Conservation (phyloP, 2,888 invertebrate species). For the Cryptocephalus moraei region DNA sequence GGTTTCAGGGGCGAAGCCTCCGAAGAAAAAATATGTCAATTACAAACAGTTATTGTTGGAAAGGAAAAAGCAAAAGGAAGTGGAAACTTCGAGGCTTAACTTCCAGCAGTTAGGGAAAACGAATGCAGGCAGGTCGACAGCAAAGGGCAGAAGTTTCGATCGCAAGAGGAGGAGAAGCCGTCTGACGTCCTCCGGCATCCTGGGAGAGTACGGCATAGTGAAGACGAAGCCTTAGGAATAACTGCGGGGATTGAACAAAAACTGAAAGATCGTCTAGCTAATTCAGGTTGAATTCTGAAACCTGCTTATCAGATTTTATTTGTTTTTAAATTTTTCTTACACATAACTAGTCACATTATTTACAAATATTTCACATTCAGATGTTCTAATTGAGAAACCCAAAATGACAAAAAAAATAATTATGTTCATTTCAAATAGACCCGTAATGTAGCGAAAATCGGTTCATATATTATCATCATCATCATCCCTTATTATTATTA, state of each 20-base stretch:
- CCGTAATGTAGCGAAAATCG: slow-evolving; percentile 21
- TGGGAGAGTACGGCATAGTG: no score
- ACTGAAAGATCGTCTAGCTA: background rate
- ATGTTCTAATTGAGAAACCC: slow-evolving; percentile 28
- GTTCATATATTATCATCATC: no score
- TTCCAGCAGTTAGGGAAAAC: slow-evolving; percentile 49
- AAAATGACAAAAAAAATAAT: slow-evolving; percentile 12
- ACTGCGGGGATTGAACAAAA: no score
- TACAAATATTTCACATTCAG: slow-evolving; percentile 39
- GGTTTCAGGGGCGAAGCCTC: slow-evolving; percentile 63
- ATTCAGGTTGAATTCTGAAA: slow-evolving; percentile 23
- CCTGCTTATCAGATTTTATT: slow-evolving; percentile 36
- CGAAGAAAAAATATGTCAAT: slow-evolving; percentile 56
- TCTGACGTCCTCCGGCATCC: no score
- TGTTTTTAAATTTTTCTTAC: slow-evolving; percentile 32
- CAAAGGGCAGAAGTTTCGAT: slow-evolving; percentile 44
- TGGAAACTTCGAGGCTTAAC: slow-evolving; percentile 39
- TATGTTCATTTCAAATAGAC: slow-evolving; percentile 26
- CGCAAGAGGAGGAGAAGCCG: slow-evolving; percentile 39
- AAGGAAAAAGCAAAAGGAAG: slow-evolving; percentile 45
- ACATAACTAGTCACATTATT: slow-evolving; percentile 38
- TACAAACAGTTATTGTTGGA: slow-evolving; percentile 61
- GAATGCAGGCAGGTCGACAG: slow-evolving; percentile 45
- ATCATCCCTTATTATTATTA: background rate
- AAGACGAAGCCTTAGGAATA: no score